A percentile compares a stretch with the other conserved stretches of the same genome.
phyloP scores from a whole-genome alignment of 2,888 invertebrate genomes.

The Ochlodes sylvanus region DNA sequence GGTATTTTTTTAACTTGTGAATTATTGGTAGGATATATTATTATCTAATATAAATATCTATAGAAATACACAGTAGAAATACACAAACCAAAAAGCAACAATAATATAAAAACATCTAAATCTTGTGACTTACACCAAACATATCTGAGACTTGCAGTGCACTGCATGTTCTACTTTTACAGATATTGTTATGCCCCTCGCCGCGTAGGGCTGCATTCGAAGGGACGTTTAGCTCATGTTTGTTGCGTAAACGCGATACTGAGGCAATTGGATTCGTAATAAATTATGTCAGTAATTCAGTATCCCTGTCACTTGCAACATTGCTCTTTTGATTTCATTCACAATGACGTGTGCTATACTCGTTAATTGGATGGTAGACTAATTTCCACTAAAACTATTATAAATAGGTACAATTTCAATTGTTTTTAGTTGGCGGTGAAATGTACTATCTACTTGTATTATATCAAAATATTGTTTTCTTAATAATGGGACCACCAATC shows the following conservation, averaged over 20 bases:
- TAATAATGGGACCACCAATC: too few species aligned
- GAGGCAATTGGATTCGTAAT: conserved; percentile 74
- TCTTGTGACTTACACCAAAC: conserved; percentile 50
- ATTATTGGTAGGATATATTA: too few species aligned
- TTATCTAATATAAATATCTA: too few species aligned
- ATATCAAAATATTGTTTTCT: too few species aligned
- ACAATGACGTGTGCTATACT: conserved; percentile 9
- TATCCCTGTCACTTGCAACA: conserved; percentile 57
- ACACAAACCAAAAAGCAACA: too few species aligned
- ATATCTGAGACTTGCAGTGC: conserved; percentile 57
- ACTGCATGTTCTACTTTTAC: conserved; percentile 57
- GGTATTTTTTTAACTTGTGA: too few species aligned
- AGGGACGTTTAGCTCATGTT: conserved; percentile 64
- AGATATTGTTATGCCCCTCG: conserved; percentile 79
- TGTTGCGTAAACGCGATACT: conserved; percentile 75
- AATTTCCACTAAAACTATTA: too few species aligned
- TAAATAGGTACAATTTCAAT: too few species aligned
- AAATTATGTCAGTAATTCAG: conserved; percentile 68
- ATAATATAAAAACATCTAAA: background rate
- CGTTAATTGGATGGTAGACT: conserved; percentile 13
- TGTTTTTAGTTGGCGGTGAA: too few species aligned
- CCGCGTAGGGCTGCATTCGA: conserved; percentile 53
- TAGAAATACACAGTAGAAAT: too few species aligned
- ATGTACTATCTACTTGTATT: too few species aligned
- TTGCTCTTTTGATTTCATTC: conserved; percentile 36